Base-by-base conservation (phyloP, 2,888 invertebrate genomes). In the Cantharis lateralis region DNA sequence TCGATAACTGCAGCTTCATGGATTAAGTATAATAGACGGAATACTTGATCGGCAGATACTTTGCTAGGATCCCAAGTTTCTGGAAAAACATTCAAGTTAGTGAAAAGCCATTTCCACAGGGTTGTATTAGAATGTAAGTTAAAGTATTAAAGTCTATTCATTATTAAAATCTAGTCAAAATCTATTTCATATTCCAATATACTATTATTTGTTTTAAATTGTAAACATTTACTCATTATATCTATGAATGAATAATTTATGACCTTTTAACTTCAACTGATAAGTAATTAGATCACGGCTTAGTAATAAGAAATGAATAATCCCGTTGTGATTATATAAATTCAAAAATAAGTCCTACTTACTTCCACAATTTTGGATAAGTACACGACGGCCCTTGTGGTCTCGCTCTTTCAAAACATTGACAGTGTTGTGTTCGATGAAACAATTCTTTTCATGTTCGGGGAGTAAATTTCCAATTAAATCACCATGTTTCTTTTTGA, bases 371-470 rank as follows among this genome's bases (percentile, higher is more conserved):
- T 92, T 93, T 0, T 95, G 93, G 48, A 95, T 86, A 13, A 96
- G 90, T 0, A 95, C 91, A 78, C 96, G 91, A 77, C 96, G 90
- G 20, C 95, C 94, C 84, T 93, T 91, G 82, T 95, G 93, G 86
- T 96, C 96, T 66, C 94, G 91, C 76, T 93, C 91, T 82, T 92
- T 93, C 80, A 96, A 85, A 1, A 96, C 95, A 85, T 95, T 96
- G 5, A 95, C 93, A 0, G 95, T 92, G 81, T 93, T 92, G 86
- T 93, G 91, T 18, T 95, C 91, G 11, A 92, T 87, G 84, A 95
- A 92, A 7, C 93, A 91, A 0, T 89, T 89, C 84, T 91, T 91
- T 84, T 95, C 93, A 70, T 93, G 91, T 18, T 90, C 90, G 0
- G 95, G 94, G 84, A 93, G 85, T 72, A 96, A 87, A 48, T 93